Conservation (phyloP, 2,113 vertebrate genomes). For the Nesospiza acunhae region DNA sequence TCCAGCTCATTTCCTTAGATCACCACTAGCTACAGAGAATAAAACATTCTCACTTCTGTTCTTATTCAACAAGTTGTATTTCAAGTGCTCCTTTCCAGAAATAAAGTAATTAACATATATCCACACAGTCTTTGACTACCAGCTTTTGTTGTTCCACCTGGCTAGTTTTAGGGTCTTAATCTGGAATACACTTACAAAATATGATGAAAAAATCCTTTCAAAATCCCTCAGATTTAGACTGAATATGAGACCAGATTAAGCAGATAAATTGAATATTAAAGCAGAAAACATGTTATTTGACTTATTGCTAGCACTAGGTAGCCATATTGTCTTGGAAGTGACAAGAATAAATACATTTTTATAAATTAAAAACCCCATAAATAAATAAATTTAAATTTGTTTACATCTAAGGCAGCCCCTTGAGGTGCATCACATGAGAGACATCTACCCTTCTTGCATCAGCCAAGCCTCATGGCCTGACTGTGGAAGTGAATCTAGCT, state of each 20-base stretch:
- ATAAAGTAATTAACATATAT: not conserved
- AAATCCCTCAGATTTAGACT: not conserved
- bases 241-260: not conserved
- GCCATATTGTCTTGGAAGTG: not conserved
- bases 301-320: not conserved
- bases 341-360: not conserved
- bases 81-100: not conserved
- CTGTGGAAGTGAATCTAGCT: not conserved
- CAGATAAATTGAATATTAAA: not conserved
- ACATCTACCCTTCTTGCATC: not conserved
- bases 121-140: not conserved
- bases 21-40: not conserved
- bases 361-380: not conserved
- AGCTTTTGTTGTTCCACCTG: not conserved
- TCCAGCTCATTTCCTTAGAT: not conserved
- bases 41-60: not conserved
- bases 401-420: not conserved
- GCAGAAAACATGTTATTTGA: not conserved
- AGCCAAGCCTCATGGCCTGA: not conserved
- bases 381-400: not conserved
- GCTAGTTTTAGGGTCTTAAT: not conserved
- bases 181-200: not conserved
- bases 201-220: not conserved
- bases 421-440: not conserved
- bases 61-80: not conserved